A percentile compares a stretch with the other conserved stretches of the same genome.
These are phyloP conservation scores for Dipodomys merriami DNA, from an alignment of 2,113 vertebrate genomes.

Conservation along the genomic window DNA sequence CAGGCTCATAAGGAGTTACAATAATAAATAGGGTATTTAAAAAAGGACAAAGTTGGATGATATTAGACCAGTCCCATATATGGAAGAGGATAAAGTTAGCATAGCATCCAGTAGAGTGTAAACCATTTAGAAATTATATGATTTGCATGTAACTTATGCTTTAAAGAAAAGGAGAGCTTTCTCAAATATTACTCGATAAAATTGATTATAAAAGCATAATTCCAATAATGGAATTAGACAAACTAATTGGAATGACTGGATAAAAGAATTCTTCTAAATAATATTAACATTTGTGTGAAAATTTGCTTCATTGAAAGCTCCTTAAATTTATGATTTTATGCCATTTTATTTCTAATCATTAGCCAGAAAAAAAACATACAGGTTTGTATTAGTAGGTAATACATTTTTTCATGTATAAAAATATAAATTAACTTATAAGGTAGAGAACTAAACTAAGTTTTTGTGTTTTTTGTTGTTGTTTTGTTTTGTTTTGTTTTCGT, in stretches of 20 bases:
- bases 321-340: not conserved
- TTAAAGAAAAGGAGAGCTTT: not conserved
- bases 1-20: not conserved
- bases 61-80: not conserved
- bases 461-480: too few relatives aligned
- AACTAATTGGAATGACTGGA: not conserved
- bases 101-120: not conserved
- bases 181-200: too few relatives aligned
- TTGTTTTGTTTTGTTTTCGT: too few relatives aligned
- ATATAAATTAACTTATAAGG: not conserved
- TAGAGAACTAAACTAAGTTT: not conserved
- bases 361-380: not conserved
- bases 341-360: not conserved
- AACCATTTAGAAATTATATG: not conserved
- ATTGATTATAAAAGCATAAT: not conserved
- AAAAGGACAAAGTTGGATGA: not conserved
- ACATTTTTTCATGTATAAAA: not conserved
- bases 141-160: not conserved
- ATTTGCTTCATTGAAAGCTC: not conserved
- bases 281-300: not conserved
- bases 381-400: not conserved
- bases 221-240: not conserved
- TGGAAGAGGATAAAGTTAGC: not conserved
- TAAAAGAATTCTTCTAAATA: not conserved
- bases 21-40: not conserved